Percentiles rank a stretch among this genome's conserved stretches.
These are phyloP conservation scores for Trichonephila clavata DNA, from an alignment of 1,140 invertebrate genomes.

Conservation along the genomic window DNA sequence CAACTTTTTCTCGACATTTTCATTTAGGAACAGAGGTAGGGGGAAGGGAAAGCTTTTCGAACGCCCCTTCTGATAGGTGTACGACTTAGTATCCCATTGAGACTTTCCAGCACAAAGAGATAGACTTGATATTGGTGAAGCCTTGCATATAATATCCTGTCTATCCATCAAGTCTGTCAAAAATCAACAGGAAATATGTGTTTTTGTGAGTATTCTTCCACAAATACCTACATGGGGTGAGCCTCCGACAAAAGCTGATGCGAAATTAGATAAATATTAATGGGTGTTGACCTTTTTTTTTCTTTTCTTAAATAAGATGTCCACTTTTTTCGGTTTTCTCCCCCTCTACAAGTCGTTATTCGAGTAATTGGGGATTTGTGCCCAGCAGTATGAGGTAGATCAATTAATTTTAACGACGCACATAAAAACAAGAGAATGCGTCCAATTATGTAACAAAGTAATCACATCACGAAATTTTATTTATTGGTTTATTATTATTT, in stretches of 20 bases:
- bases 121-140: background rate
- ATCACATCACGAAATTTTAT: background rate
- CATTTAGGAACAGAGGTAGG: background rate
- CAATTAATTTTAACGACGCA: background rate
- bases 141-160: background rate
- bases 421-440: background rate
- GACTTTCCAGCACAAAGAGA: background rate
- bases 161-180: constrained; percentile 1
- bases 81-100: background rate
- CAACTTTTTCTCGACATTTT: background rate
- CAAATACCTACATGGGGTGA: background rate
- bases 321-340: background rate
- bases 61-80: background rate
- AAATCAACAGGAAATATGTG: background rate
- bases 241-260: background rate
- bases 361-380: background rate
- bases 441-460: background rate
- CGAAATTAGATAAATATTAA: background rate
- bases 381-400: background rate
- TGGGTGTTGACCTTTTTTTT: background rate
- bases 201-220: background rate
- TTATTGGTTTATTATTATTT: background rate
- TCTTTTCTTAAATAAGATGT: background rate
- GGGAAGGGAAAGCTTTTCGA: background rate
- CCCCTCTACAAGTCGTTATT: background rate